Percentiles rank a stretch among this genome's conserved stretches.
Evolutionary conservation across 2,113 vertebrate genomes (phyloP).

Genomic region (Grammomys surdaster): DNA sequence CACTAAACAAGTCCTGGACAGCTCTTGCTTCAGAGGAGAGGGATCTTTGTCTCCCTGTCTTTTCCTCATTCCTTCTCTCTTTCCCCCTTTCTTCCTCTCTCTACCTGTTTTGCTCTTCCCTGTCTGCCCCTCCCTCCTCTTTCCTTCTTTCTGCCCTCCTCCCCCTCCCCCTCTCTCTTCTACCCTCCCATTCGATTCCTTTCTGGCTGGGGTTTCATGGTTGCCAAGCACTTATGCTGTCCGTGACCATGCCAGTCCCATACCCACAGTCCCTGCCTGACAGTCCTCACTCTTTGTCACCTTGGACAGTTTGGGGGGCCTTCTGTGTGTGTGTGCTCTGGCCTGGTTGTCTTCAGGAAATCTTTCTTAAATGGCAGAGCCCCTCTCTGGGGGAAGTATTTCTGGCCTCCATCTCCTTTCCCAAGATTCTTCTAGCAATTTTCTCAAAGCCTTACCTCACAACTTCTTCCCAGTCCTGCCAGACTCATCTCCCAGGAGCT

Average conservation of each 20-base stretch:
- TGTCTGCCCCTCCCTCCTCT: no score
- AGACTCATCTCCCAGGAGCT: slow-evolving; percentile 37
- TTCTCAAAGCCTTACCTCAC: background rate
- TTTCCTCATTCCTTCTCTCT: fast-evolving
- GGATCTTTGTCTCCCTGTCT: no score
- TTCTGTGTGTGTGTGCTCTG: background rate
- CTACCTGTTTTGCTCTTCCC: background rate
- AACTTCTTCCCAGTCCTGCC: background rate
- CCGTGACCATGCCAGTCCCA: background rate
- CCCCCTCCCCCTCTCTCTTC: fast-evolving
- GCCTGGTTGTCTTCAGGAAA: background rate
- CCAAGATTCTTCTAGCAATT: slow-evolving; percentile 38
- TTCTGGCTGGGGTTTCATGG: background rate
- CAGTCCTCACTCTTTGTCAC: background rate
- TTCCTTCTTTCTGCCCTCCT: fast-evolving
- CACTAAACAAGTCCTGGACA: background rate
- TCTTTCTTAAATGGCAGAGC: background rate
- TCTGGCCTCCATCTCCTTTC: slow-evolving; percentile 23
- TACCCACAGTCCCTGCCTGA: background rate
- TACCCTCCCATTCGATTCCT: no score
- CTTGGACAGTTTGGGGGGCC: background rate
- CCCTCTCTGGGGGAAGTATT: background rate
- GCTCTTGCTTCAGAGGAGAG: background rate
- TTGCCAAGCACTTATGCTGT: background rate
- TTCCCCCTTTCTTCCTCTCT: no score